Evolutionary conservation across 92 coral and sea anemone species (phyloP), one percentile per base, ranked within the genome.

Genomic region (Heteractis magnifica): DNA sequence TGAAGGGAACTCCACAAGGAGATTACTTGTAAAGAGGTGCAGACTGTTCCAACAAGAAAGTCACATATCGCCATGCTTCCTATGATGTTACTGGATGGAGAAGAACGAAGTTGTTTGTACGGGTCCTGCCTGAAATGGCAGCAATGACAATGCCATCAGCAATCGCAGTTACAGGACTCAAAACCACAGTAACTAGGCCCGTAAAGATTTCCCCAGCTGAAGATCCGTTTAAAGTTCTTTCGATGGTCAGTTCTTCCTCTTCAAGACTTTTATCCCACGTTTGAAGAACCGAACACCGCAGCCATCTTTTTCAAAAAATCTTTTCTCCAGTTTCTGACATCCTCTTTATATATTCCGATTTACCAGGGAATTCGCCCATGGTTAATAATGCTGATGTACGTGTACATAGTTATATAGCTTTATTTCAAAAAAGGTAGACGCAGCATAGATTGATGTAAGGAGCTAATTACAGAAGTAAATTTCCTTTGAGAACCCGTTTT

Each of bases 91-190:
- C 18, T 78, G 19, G 81, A n/a, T 1, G 81, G 81, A 10, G 81
- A 53, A 70, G 68, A 56, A 18, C 81, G 81, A 34, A 78, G 81
- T 16, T 51, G 81, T 78, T 55, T 78, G 64, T 52, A 55, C 9
- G 81, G 81, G 68, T 56, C 81, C n/a, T 56, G 52, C 81, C 81
- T n/a, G n/a, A 55, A 16, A 78, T 55, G 23, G 81, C 81, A 34
- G 50, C 50, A 41, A 78, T 49, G 50, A 78, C 81, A 34, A 56
- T 26, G n/a, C 62, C 81, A 48, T 78, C 53, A 13, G 64, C 81
- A 55, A 78, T 13, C 62, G 21, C 53, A 18, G 53, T 59, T 3
- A 78, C 8, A 6, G 81, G 71, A 12, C 62, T 23, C 6, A 78
- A 0, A 8, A 78, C 18, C 26, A 18, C 71, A 11, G 53, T 19